Conservation (phyloP, 2,797 vertebrate genomes). For the Dermochelys coriacea region DNA sequence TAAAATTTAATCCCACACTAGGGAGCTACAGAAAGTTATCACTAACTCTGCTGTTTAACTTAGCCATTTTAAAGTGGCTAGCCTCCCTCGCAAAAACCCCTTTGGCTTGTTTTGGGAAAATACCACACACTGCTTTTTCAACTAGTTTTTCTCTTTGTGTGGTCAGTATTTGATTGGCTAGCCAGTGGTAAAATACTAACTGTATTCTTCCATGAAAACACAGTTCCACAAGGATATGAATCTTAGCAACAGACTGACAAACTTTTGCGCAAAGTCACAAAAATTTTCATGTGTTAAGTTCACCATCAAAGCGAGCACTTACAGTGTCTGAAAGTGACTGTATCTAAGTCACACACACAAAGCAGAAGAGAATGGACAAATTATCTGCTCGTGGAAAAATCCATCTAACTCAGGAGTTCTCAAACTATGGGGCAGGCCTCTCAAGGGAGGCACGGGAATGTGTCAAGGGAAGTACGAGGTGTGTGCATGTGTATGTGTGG, state of each 20-base stretch:
- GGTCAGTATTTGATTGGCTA: not conserved
- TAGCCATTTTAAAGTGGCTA: slow-evolving; percentile 54
- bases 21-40: slow-evolving; percentile 54
- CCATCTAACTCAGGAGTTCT: not conserved
- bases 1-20: slow-evolving; percentile 43
- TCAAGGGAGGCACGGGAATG: too few relatives aligned
- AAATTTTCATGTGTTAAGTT: not conserved
- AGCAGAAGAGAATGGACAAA: not conserved
- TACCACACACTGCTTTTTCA: not conserved
- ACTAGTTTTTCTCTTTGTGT: not conserved
- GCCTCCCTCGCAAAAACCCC: slow-evolving; percentile 23
- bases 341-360: not conserved
- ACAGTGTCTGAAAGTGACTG: not conserved
- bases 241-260: not conserved
- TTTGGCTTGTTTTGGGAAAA: not conserved
- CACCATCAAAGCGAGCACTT: not conserved
- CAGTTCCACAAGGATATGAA: not conserved
- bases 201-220: slow-evolving; percentile 39
- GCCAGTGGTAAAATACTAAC: not conserved
- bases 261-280: not conserved
- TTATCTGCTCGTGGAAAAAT: slow-evolving; percentile 12
- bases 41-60: slow-evolving; percentile 62
- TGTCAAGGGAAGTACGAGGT: too few relatives aligned
- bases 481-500: too few relatives aligned
- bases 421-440: not conserved